Conservation (phyloP, 2,797 vertebrate species). For the Sebastes wilsoni region DNA sequence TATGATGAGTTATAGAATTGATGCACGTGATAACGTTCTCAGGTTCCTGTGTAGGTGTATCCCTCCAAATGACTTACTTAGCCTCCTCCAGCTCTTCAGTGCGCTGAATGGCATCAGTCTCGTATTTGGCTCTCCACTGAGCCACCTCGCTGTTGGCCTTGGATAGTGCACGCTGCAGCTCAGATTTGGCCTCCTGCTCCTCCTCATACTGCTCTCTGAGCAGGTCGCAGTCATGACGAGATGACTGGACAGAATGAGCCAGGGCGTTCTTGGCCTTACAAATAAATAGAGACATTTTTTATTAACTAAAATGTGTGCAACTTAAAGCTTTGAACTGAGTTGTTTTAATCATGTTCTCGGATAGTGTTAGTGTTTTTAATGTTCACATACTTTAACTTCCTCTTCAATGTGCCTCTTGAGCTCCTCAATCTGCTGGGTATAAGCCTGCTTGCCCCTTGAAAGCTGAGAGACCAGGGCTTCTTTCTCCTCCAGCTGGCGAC, state of each 20-base stretch:
- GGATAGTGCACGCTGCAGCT: constrained; percentile 85
- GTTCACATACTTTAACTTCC: constrained; percentile 84
- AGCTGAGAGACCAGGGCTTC: constrained; percentile 87
- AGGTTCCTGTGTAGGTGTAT: background rate
- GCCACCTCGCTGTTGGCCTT: constrained; percentile 89
- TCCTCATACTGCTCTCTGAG: constrained; percentile 87
- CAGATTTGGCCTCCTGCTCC: constrained; percentile 85
- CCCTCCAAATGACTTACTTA: constrained; percentile 73
- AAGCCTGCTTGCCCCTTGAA: constrained; percentile 83
- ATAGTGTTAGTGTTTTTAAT: too few species aligned
- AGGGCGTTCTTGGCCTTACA: constrained; percentile 85
- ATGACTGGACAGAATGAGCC: constrained; percentile 83
- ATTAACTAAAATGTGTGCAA: too few species aligned
- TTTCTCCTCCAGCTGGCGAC: constrained; percentile 85
- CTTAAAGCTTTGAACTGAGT: too few species aligned
- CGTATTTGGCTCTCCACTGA: constrained; percentile 88
- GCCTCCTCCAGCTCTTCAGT: constrained; percentile 87
- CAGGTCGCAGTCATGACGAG: constrained; percentile 85
- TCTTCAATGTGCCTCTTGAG: constrained; percentile 88
- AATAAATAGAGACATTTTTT: background rate
- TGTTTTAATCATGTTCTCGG: too few species aligned
- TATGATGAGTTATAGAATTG: background rate
- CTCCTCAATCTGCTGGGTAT: constrained; percentile 86
- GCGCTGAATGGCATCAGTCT: constrained; percentile 87
- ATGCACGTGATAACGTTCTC: background rate